Evolutionary conservation across 2,888 invertebrate genomes (phyloP).

Genomic region (Nycteola revayana): DNA sequence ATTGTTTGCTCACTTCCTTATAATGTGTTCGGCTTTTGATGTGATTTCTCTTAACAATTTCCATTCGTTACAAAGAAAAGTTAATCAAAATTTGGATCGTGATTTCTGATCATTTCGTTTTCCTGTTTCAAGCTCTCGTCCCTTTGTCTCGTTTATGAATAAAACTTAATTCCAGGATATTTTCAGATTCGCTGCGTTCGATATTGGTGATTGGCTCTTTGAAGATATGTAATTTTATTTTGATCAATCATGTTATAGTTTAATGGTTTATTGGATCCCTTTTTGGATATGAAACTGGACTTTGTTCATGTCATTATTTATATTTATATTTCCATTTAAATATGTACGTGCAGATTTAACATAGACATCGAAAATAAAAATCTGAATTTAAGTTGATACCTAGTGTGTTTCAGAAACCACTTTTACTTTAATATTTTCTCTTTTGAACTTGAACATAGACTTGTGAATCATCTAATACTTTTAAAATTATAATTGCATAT

Average conservation of each 20-base stretch:
- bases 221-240: slow-evolving; percentile 3
- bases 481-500: too few species aligned
- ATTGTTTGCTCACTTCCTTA: slow-evolving; percentile 34
- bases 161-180: slow-evolving; percentile 21
- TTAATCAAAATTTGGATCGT: slow-evolving; percentile 28
- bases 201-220: slow-evolving; percentile 1
- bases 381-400: too few species aligned
- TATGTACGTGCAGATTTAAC: too few species aligned
- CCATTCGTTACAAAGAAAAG: slow-evolving; percentile 36
- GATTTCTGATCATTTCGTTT: slow-evolving; percentile 32
- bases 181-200: slow-evolving; percentile 9
- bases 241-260: slow-evolving; percentile 4
- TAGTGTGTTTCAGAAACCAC: too few species aligned
- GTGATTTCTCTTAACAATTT: slow-evolving; percentile 27
- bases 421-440: too few species aligned
- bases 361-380: too few species aligned
- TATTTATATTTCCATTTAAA: too few species aligned
- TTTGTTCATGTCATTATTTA: too few species aligned
- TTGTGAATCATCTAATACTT: too few species aligned
- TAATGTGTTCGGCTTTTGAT: slow-evolving; percentile 35
- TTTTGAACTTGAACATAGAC: too few species aligned
- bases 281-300: too few species aligned
- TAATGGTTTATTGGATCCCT: not conserved
- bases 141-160: slow-evolving; percentile 25
- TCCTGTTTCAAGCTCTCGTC: slow-evolving; percentile 18